Evolutionary conservation across 2,888 invertebrate species (phyloP).

Genomic region (Agrilus cyanescens): DNA sequence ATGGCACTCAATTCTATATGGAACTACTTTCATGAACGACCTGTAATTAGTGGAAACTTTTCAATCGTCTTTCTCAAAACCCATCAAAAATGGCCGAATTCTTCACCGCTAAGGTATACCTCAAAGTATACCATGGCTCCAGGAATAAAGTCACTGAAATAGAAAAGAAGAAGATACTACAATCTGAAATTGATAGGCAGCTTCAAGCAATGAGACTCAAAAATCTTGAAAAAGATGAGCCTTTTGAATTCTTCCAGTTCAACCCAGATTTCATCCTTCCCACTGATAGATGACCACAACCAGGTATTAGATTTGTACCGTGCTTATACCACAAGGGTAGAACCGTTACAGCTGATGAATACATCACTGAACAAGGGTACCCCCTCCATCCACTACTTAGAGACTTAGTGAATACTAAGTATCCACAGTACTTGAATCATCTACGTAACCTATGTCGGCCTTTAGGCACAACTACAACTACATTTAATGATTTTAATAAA

Average conservation of each 20-base stretch:
- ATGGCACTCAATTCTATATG: background rate
- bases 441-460: too few relatives aligned
- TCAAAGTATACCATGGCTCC: background rate
- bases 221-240: background rate
- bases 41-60: background rate
- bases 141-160: background rate
- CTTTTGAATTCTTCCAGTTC: background rate
- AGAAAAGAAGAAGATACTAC: background rate
- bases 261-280: too few relatives aligned
- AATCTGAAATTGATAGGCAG: background rate
- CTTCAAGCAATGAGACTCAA: background rate
- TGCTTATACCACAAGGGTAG: too few relatives aligned
- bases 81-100: background rate
- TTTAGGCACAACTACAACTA: background rate
- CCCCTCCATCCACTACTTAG: too few relatives aligned
- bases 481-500: background rate
- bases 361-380: too few relatives aligned
- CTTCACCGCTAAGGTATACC: background rate
- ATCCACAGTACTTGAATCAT: too few relatives aligned
- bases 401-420: too few relatives aligned
- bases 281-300: too few relatives aligned
- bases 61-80: background rate
- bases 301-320: too few relatives aligned
- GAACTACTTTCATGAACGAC: background rate
- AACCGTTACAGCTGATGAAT: too few relatives aligned